Percentiles rank a stretch among this genome's conserved stretches.
phyloP scores from a whole-genome alignment of 2,888 invertebrate genomes.

The Spodoptera exigua region DNA sequence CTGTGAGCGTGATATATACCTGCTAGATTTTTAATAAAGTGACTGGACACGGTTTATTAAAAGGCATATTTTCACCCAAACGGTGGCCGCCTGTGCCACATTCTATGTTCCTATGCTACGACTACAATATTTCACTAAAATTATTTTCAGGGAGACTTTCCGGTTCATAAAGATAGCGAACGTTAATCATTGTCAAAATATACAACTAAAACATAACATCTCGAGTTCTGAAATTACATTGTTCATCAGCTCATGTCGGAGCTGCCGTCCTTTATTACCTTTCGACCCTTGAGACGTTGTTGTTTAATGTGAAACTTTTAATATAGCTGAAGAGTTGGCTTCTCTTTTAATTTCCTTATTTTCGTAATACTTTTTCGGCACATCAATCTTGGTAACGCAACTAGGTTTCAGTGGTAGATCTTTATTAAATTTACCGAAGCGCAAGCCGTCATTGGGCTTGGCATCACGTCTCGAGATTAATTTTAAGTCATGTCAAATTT shows the following conservation, averaged over 20 bases:
- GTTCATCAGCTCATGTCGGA: slow-evolving; percentile 50
- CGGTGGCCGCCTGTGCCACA: slow-evolving; percentile 26
- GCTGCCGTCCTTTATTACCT: slow-evolving; percentile 47
- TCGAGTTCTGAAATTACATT: slow-evolving; percentile 51
- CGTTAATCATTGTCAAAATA: slow-evolving; percentile 58
- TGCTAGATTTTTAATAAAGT: slow-evolving; percentile 36
- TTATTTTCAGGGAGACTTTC: slow-evolving; percentile 34
- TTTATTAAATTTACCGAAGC: slow-evolving; percentile 84
- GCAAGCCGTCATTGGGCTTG: slow-evolving; percentile 67
- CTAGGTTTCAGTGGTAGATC: slow-evolving; percentile 70
- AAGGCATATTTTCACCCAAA: slow-evolving; percentile 44
- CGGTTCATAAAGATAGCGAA: slow-evolving; percentile 52
- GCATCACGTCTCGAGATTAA: slow-evolving; percentile 75
- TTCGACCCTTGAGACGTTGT: slow-evolving; percentile 59
- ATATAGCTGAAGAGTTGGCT: slow-evolving; percentile 70
- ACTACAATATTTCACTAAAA: slow-evolving; percentile 39
- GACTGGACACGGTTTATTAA: slow-evolving; percentile 45
- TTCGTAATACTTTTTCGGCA: slow-evolving; percentile 69
- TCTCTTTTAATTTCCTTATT: slow-evolving; percentile 74
- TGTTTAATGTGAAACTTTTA: slow-evolving; percentile 68
- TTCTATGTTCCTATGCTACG: slow-evolving; percentile 26
- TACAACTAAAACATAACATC: slow-evolving; percentile 46
- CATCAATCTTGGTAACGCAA: slow-evolving; percentile 82
- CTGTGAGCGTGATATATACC: slow-evolving; percentile 23
- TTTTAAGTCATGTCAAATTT: slow-evolving; percentile 80